Evolutionary conservation across 2,797 vertebrate genomes (phyloP).

Genomic region (Acomys russatus): DNA sequence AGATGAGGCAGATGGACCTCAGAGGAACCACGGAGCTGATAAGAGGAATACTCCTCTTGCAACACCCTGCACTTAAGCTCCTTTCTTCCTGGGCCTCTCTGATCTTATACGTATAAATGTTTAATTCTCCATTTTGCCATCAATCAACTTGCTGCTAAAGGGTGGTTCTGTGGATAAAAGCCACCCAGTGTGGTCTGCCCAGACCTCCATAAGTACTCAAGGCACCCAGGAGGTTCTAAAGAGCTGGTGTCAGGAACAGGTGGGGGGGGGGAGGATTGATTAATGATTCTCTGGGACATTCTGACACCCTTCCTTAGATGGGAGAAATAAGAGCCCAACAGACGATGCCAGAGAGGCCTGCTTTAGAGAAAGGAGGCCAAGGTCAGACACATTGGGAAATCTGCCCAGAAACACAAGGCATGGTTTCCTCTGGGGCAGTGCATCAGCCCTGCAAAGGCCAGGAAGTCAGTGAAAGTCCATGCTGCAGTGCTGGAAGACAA

Average conservation of each 20-base stretch:
- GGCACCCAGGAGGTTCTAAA: slow-evolving; percentile 79
- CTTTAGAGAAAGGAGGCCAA: slow-evolving; percentile 84
- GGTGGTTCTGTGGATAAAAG: slow-evolving; percentile 82
- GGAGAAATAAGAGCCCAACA: slow-evolving; percentile 86
- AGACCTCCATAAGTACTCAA: slow-evolving; percentile 81
- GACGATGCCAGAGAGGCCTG: background rate
- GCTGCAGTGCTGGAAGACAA: slow-evolving; percentile 75
- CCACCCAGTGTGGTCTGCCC: slow-evolving; percentile 63
- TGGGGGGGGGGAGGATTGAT: slow-evolving; percentile 82
- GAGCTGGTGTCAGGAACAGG: slow-evolving; percentile 83
- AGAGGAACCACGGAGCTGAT: background rate
- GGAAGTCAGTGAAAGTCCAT: slow-evolving; percentile 77
- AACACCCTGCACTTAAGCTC: slow-evolving; percentile 53
- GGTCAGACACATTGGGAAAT: slow-evolving; percentile 85
- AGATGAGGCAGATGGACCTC: background rate
- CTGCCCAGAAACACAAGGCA: slow-evolving; percentile 76
- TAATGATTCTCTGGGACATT: slow-evolving; percentile 86
- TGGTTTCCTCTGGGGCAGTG: slow-evolving; percentile 76
- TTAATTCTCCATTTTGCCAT: slow-evolving; percentile 86
- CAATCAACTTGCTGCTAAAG: slow-evolving; percentile 79
- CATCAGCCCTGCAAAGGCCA: slow-evolving; percentile 81
- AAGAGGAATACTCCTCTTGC: background rate
- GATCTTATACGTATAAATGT: slow-evolving; percentile 86
- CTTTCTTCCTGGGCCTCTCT: slow-evolving; percentile 76
- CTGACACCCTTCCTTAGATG: slow-evolving; percentile 89